These are phyloP conservation scores for Coboldia fuscipes DNA, from an alignment of 1,140 invertebrate genomes.

Conservation along the genomic window DNA sequence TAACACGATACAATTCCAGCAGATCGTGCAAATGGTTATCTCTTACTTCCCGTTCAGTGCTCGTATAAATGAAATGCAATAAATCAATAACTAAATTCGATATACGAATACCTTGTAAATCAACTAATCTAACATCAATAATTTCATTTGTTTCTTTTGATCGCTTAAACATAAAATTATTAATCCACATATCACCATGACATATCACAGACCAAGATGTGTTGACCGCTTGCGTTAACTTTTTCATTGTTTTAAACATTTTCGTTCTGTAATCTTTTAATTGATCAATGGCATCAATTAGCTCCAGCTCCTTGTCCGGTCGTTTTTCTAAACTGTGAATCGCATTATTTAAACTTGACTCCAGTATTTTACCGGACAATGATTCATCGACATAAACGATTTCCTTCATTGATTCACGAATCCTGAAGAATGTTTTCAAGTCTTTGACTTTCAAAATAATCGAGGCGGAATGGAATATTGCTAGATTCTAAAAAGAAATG, in stretches of 20 bases:
- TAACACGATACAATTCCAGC: slow-evolving; percentile 3
- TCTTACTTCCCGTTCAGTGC: slow-evolving; percentile 13
- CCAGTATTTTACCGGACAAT: slow-evolving; percentile 13
- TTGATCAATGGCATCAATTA: slow-evolving; percentile 11
- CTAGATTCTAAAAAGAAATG: slow-evolving; percentile 13
- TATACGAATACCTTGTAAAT: slow-evolving; percentile 28
- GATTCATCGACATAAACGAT: too few relatives aligned
- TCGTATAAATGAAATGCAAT: slow-evolving; percentile 18
- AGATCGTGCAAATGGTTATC: slow-evolving; percentile 13
- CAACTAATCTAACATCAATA: slow-evolving; percentile 22
- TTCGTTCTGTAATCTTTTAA: slow-evolving; percentile 10
- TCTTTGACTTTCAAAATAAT: slow-evolving; percentile 11
- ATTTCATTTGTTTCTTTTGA: slow-evolving; percentile 1
- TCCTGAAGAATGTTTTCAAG: slow-evolving; percentile 1
- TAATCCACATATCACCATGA: slow-evolving; percentile 23
- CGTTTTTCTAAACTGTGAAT: slow-evolving; percentile 12
- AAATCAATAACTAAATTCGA: slow-evolving; percentile 26
- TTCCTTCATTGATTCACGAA: slow-evolving; percentile 9
- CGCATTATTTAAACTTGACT: slow-evolving; percentile 15
- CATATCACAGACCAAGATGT: slow-evolving; percentile 16
- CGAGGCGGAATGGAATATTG: slow-evolving; percentile 15
- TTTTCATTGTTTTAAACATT: slow-evolving; percentile 10
- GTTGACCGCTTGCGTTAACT: not conserved
- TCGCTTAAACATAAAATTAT: slow-evolving; percentile 21
- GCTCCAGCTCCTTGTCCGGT: slow-evolving; percentile 13